Conservation (phyloP, 2,113 vertebrate genomes). For the Carlito syrichta region DNA sequence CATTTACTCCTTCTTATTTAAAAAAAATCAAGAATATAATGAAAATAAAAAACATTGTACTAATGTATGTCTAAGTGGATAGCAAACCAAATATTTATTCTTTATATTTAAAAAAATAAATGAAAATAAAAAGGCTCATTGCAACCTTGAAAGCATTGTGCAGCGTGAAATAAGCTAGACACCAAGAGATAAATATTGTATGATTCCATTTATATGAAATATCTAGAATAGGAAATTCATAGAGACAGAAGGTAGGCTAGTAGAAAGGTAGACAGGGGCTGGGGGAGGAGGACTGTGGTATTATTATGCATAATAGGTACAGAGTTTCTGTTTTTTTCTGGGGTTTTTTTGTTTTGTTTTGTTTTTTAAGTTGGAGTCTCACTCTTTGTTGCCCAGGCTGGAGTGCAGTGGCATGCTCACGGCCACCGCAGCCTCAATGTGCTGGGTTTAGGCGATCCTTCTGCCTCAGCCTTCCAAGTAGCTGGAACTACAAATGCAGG, state of each 20-base stretch:
- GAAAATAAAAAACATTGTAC: not conserved
- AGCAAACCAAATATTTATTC: not conserved
- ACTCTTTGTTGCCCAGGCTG: too few relatives aligned
- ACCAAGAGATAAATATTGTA: not conserved
- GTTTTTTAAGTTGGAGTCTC: too few relatives aligned
- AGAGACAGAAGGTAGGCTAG: not conserved
- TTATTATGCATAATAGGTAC: not conserved
- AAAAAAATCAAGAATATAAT: not conserved
- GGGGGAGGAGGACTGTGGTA: not conserved
- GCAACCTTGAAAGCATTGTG: not conserved
- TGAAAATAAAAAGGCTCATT: not conserved
- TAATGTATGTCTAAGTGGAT: not conserved
- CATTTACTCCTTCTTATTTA: not conserved
- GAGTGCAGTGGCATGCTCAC: too few relatives aligned
- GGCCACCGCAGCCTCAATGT: too few relatives aligned
- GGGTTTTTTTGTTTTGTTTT: too few relatives aligned
- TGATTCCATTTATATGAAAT: not conserved
- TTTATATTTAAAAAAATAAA: not conserved
- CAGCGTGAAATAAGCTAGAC: not conserved
- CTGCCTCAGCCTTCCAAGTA: too few relatives aligned
- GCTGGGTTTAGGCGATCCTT: too few relatives aligned
- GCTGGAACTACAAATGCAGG: too few relatives aligned
- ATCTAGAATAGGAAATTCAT: not conserved
- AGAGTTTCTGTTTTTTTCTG: conserved; percentile 7
- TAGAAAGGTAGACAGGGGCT: not conserved